Percentiles rank a stretch among this genome's conserved stretches.
Conservation (phyloP, 2,113 vertebrate genomes). For the Oceanites oceanicus region DNA sequence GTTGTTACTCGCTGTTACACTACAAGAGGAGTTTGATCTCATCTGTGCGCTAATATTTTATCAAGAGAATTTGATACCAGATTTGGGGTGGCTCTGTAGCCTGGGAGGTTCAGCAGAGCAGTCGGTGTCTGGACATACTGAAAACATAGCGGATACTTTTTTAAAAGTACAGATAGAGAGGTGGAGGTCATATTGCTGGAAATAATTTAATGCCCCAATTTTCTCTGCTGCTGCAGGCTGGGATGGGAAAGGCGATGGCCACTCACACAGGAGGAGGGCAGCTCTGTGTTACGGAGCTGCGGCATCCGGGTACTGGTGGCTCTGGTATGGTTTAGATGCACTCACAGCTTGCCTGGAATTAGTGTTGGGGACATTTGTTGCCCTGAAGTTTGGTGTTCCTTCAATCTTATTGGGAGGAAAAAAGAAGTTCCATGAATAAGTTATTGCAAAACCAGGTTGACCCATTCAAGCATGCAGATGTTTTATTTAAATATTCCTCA, state of each 20-base stretch:
- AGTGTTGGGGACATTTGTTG: background rate
- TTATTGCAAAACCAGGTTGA: conserved; percentile 67
- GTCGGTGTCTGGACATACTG: background rate
- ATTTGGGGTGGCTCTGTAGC: background rate
- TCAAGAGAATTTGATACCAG: background rate
- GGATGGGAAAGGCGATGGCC: background rate
- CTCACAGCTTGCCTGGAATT: background rate
- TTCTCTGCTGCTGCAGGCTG: background rate
- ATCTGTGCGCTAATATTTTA: background rate
- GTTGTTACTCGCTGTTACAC: rapidly evolving
- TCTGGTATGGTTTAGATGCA: background rate
- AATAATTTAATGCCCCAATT: background rate
- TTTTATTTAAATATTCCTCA: conserved; percentile 84
- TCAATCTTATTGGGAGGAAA: background rate
- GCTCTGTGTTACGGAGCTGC: background rate
- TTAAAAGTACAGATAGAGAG: background rate
- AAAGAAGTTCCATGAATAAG: conserved; percentile 12
- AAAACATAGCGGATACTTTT: background rate
- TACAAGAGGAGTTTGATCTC: background rate
- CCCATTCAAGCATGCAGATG: conserved; percentile 84
- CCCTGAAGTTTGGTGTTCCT: background rate
- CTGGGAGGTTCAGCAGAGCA: background rate
- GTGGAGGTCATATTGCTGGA: background rate
- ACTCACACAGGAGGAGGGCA: background rate
- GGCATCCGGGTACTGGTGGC: background rate